Evolutionary conservation across 2,888 invertebrate species (phyloP).

Genomic region (Dynastes grantii): DNA sequence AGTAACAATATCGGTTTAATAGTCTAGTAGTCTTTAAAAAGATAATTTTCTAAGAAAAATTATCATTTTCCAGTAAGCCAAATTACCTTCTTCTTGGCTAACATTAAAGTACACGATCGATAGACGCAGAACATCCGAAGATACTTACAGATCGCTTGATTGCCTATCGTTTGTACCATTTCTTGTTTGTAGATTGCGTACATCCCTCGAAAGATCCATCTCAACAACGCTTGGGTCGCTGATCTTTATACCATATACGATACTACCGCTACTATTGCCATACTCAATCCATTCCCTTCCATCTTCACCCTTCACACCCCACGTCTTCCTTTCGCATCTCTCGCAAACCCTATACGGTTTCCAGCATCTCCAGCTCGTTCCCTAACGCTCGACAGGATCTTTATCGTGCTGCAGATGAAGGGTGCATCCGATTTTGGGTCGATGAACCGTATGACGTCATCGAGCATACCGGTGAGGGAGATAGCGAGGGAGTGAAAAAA

Average conservation of each 20-base stretch:
- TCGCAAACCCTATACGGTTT: not conserved
- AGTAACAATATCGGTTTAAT: too few species aligned
- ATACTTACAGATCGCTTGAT: too few species aligned
- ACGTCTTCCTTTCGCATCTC: not conserved
- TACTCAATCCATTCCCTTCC: slow-evolving; percentile 13
- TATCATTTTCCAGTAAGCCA: too few species aligned
- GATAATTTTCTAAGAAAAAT: too few species aligned
- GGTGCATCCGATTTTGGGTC: slow-evolving; percentile 56
- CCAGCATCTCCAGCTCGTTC: not conserved
- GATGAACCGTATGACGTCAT: slow-evolving; percentile 57
- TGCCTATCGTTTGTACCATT: too few species aligned
- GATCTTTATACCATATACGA: not conserved
- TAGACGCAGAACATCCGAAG: too few species aligned
- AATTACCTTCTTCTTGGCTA: too few species aligned
- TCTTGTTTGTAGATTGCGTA: not conserved
- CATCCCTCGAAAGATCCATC: not conserved
- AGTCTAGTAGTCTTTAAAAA: too few species aligned
- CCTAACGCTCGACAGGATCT: slow-evolving; percentile 40
- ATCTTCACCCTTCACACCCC: not conserved
- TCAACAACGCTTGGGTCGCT: too few species aligned
- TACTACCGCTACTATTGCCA: not conserved
- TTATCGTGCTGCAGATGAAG: slow-evolving; percentile 50
- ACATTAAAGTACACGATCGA: too few species aligned
- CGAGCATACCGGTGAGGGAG: slow-evolving; percentile 10
- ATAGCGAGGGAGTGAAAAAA: not conserved